phyloP scores from a whole-genome alignment of 2,888 invertebrate genomes.

The Octodonta nipae region DNA sequence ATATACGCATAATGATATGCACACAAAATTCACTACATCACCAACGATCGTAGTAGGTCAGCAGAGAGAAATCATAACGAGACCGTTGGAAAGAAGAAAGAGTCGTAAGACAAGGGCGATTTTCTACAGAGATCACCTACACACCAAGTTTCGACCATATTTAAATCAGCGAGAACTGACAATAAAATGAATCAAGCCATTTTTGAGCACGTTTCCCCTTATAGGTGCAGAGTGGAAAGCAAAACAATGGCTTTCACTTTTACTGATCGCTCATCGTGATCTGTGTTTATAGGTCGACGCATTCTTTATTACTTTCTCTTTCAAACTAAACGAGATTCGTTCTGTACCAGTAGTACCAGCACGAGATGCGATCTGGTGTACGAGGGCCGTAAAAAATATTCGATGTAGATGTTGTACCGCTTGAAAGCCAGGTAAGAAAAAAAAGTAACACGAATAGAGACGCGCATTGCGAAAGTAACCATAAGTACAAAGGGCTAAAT shows the following conservation, averaged over 20 bases:
- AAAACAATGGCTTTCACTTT: constrained; percentile 25
- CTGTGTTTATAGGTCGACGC: constrained; percentile 18
- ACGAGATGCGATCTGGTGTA: background rate
- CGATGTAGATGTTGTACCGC: no score
- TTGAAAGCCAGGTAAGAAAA: no score
- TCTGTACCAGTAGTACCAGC: background rate
- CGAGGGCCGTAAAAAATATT: constrained; percentile 1
- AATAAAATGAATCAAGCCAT: constrained; percentile 3
- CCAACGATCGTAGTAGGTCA: constrained; percentile 2
- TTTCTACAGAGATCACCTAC: constrained; percentile 8
- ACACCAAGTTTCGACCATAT: constrained; percentile 12
- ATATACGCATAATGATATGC: no score
- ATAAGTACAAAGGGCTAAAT: no score
- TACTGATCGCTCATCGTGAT: constrained; percentile 17
- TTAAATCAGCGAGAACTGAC: constrained; percentile 2
- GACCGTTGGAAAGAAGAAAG: background rate
- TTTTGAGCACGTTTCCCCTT: constrained; percentile 10
- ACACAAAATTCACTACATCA: no score
- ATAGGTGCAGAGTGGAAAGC: constrained; percentile 15
- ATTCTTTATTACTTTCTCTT: constrained; percentile 16
- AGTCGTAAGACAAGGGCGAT: background rate
- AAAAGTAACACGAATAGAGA: no score
- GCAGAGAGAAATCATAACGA: constrained; percentile 2
- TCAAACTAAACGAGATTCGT: constrained; percentile 5
- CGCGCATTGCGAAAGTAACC: no score